Conservation (phyloP, 2,888 invertebrate genomes). For the Eupithecia abbreviata region DNA sequence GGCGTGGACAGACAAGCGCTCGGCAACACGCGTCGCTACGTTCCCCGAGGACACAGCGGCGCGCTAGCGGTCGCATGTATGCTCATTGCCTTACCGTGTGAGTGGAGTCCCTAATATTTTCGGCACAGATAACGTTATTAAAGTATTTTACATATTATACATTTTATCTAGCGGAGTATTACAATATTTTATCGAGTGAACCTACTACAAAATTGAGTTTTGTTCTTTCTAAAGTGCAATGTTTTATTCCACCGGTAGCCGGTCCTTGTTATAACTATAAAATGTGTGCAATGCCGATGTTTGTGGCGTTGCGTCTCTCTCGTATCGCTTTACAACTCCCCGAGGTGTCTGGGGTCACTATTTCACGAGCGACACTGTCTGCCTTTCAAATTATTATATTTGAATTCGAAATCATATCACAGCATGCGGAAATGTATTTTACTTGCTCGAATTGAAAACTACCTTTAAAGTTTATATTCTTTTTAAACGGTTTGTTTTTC, state of each 20-base stretch:
- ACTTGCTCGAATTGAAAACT: constrained; percentile 24
- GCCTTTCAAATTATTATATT: constrained; percentile 29
- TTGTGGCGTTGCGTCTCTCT: constrained; percentile 61
- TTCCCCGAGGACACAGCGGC: constrained; percentile 17
- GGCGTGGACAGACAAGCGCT: constrained; percentile 66
- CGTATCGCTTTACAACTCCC: constrained; percentile 55
- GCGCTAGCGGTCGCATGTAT: constrained; percentile 57
- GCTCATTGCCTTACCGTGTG: constrained; percentile 74
- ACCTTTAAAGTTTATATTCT: not conserved
- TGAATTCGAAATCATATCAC: constrained; percentile 34
- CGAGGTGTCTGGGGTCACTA: constrained; percentile 57
- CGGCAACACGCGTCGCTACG: constrained; percentile 42
- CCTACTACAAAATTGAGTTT: constrained; percentile 84
- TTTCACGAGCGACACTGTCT: constrained; percentile 36
- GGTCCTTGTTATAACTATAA: constrained; percentile 79
- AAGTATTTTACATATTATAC: constrained; percentile 81
- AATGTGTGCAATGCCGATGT: constrained; percentile 73
- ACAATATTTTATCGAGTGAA: constrained; percentile 83
- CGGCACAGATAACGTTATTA: constrained; percentile 81
- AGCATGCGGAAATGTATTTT: constrained; percentile 23
- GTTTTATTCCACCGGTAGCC: constrained; percentile 82
- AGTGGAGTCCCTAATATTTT: constrained; percentile 82
- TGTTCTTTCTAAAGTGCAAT: constrained; percentile 82
- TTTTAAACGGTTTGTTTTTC: not conserved
- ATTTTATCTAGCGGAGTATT: constrained; percentile 83